These are phyloP conservation scores for Agelas oroides DNA, from an alignment of 37 sponge, comb jelly and placozoan species.

Conservation along the genomic window DNA sequence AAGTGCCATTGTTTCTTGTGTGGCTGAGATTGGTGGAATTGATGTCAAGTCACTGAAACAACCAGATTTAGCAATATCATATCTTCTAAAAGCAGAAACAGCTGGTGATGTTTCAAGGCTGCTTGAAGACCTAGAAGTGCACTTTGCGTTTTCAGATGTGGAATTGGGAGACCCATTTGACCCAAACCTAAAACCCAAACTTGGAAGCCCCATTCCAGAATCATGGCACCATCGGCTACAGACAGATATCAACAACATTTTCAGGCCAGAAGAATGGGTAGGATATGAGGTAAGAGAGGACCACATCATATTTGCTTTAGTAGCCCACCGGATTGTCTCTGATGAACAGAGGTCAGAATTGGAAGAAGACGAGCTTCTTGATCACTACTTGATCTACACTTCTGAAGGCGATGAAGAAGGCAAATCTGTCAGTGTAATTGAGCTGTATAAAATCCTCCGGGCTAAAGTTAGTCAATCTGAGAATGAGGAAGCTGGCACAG, in stretches of 20 bases:
- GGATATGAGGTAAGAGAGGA: constrained; percentile 41
- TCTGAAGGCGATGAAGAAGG: constrained; percentile 19
- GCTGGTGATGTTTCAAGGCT: background rate
- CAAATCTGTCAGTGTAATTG: constrained; percentile 19
- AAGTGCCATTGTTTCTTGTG: background rate
- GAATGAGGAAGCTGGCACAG: background rate
- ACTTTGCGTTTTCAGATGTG: background rate
- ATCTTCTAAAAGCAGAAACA: background rate
- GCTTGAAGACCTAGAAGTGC: background rate
- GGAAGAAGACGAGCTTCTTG: background rate
- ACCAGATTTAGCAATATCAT: background rate
- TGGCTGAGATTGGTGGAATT: background rate
- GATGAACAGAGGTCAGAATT: background rate
- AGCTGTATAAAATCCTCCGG: constrained; percentile 38
- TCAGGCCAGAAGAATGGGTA: constrained; percentile 67
- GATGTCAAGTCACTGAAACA: background rate
- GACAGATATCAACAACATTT: constrained; percentile 25
- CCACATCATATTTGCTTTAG: constrained; percentile 28
- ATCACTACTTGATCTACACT: constrained; percentile 11
- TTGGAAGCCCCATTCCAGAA: constrained; percentile 46
- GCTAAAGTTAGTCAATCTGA: background rate
- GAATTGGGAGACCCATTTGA: background rate
- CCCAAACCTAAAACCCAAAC: constrained; percentile 15
- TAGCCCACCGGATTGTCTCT: background rate
- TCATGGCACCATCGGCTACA: constrained; percentile 24